A percentile compares a stretch with the other conserved stretches of the same genome.
These are phyloP conservation scores for Calameuta pallipes DNA, from an alignment of 2,888 invertebrate species.

Conservation along the genomic window DNA sequence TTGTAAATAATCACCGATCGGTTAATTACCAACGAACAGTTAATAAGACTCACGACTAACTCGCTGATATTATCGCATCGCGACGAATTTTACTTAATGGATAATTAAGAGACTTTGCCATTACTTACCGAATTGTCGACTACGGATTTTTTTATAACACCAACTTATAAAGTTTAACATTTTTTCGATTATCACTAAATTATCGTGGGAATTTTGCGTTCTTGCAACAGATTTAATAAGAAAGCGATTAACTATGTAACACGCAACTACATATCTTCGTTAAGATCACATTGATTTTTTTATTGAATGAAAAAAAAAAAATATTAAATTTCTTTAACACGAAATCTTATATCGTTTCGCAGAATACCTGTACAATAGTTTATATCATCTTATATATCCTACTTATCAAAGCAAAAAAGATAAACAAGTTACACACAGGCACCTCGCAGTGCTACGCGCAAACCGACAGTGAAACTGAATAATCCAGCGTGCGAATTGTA, in stretches of 20 bases:
- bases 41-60: background rate
- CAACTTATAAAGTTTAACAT: background rate
- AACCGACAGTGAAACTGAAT: background rate
- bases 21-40: slow-evolving; percentile 7
- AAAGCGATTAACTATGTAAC: background rate
- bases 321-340: background rate
- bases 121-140: background rate
- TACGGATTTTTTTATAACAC: background rate
- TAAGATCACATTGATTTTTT: background rate
- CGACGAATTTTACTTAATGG: background rate
- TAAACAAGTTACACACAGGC: background rate
- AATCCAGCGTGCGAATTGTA: background rate
- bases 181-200: background rate
- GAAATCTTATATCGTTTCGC: background rate
- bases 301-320: background rate
- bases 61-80: background rate
- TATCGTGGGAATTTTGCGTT: background rate
- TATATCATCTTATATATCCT: background rate
- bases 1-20: background rate
- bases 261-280: background rate
- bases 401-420: background rate
- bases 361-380: background rate
- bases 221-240: background rate
- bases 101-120: background rate
- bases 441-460: background rate